Evolutionary conservation across 2,113 vertebrate species (phyloP), one percentile per base, ranked within the genome.

Genomic region (Plectropomus leopardus): DNA sequence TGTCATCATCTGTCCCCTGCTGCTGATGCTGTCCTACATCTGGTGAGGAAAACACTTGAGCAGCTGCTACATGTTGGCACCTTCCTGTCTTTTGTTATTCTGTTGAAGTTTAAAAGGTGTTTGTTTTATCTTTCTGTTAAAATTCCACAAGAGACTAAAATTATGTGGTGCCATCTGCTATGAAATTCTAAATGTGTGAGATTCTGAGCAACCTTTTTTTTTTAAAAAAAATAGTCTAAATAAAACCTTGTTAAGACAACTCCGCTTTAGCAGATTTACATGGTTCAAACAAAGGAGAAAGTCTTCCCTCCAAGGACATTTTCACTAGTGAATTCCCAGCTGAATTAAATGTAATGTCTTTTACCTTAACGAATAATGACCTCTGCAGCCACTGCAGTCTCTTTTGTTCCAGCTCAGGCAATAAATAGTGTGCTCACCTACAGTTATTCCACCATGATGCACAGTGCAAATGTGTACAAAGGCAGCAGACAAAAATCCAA

Each of bases 21-120:
- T 98, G 78, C 96, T 99, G 81, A 98, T 98, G 97, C 94, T 98
- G 57, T 93, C 96, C 42, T 98, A 97, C 89, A 97, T 97, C 96
- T 93, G 96, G 98, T 99, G 94, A 98, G 97, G 91, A 72, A 64
- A 14, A 55, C 3, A 65, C 8, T 17, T 0, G 7, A 42, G 71
- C 72, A 53, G 47, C 44, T 58, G 59, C 72, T 69, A 5, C 32
- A 58, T 54, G 55, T 57, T 74, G 30, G 23, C 82, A 40, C 24
- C 8, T 8, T 47, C n/a, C 16, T 32, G 4, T 64, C 9, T 65
- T 44, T 51, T 19, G 5, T 50, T 50, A 5, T 34, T 67, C 50
- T 72, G 16, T 7, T 68, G 10, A 45, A 55, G 50, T 40, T n/a
- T 40, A 24, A 45, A 72, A 51, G 23, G 30, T 53, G 47, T 75